Base-by-base conservation (phyloP, 2,113 vertebrate genomes). In the Naja naja region DNA sequence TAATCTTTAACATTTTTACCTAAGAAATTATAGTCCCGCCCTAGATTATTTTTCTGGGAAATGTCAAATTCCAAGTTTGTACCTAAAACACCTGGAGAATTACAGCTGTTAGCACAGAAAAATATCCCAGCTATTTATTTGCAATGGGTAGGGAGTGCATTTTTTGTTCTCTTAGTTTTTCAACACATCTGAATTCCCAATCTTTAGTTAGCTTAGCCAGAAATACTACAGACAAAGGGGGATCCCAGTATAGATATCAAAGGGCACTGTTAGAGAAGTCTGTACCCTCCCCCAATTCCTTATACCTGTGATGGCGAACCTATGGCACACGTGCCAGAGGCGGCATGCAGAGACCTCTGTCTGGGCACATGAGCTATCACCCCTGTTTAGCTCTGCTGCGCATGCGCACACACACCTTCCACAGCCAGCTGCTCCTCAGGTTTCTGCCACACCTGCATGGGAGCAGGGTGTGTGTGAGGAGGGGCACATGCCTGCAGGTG, bases 1-100 rank as follows among this genome's bases (percentile, higher is more conserved):
- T 9, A 34, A 85, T 60, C 9, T 22, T 34, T 56, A 23, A 52
- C 85, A 55, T 56, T 60, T 90, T 92, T 85, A 90, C 34, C 47
- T 53, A 53, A 47, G 5, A 23, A 92, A 85, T 89, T 92, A 58
- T 23, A 90, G 43, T 74, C 58, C 74, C 58, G 20, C 47, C 52
- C 87, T 49, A 10, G 20, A 88, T 56, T 60, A 52, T 43, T 45
- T 52, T 43, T 90, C 93, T 91, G n/a, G 56, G 25, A 90, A 45
- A 34, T 89, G 54, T 64, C 47, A 92, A 45, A 94, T 87, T 87
- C 90, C 55, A 92, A 91, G 45, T 91, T 91, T 89, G 69, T 89
- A 39, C 34, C 54, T 87, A 85, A 69, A 64, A 64, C 10, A 1
- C 52, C 30, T 92, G 34, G 39, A 34, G 34, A 60, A 94, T 47